Percentiles rank a stretch among this genome's conserved stretches.
Conservation (phyloP, 2,797 vertebrate species). For the Propithecus deckenii region DNA sequence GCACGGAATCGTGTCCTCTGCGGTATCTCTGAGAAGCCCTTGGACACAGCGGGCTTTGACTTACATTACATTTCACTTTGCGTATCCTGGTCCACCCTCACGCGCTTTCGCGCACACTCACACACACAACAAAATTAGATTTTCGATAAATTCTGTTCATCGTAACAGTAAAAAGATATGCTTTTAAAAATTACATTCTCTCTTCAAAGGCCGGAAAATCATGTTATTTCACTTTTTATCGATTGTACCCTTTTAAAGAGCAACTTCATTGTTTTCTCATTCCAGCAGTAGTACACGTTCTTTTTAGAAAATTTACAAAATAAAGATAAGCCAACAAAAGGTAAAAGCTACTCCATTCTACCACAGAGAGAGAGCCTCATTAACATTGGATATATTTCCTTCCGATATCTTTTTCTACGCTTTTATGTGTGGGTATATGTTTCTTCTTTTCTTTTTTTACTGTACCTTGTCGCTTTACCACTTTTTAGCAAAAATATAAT, state of each 20-base stretch:
- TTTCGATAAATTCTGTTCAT: neutral
- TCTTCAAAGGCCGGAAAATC: neutral
- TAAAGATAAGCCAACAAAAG: neutral
- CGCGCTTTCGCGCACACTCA: neutral
- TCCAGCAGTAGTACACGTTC: neutral
- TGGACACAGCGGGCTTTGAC: neutral
- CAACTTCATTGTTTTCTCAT: neutral
- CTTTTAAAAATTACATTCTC: neutral
- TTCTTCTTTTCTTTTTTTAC: neutral
- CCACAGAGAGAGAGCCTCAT: neutral
- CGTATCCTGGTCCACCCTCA: neutral
- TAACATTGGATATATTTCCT: neutral
- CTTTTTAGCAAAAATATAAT: neutral
- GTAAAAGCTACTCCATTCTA: neutral
- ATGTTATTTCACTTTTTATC: neutral
- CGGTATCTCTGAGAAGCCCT: neutral
- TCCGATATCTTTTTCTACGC: neutral
- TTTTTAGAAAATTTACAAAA: slow-evolving; percentile 29
- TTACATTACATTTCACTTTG: neutral
- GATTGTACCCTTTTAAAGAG: neutral
- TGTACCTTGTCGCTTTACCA: neutral
- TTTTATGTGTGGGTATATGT: neutral
- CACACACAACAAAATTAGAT: neutral
- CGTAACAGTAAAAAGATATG: neutral
- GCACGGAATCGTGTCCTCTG: neutral